Evolutionary conservation across 2,113 vertebrate genomes (phyloP).

Genomic region (Pelusios castaneus): DNA sequence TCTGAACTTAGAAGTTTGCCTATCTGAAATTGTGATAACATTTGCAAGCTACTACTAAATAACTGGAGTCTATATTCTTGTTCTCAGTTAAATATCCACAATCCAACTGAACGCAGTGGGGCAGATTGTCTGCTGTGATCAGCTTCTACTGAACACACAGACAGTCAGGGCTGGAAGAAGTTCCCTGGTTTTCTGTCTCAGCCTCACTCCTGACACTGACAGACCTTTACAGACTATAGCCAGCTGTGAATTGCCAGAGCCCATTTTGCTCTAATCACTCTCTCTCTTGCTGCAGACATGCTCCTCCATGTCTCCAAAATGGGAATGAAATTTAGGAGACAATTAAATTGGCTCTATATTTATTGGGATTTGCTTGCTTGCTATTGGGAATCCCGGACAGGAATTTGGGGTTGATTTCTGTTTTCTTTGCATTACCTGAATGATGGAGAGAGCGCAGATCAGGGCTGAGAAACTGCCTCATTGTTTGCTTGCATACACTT

Average conservation of each 20-base stretch:
- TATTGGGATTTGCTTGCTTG: neutral
- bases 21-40: neutral
- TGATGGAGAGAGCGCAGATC: neutral
- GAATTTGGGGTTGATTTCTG: neutral
- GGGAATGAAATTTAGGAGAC: neutral
- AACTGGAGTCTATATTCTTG: neutral
- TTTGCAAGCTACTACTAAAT: neutral
- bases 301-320: neutral
- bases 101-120: neutral
- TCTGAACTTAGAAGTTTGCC: neutral
- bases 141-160: neutral
- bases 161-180: too few species aligned
- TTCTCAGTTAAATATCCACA: neutral
- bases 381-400: neutral
- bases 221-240: too few species aligned
- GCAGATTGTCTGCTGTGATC: neutral
- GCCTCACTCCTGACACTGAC: too few species aligned
- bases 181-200: too few species aligned
- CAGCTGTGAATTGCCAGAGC: too few species aligned
- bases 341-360: neutral
- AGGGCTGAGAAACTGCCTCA: neutral
- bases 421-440: neutral
- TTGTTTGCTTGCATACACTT: neutral
- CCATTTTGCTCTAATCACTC: too few species aligned
- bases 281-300: neutral